phyloP scores from a whole-genome alignment of 1,140 invertebrate genomes.

The Saccostrea cuccullata region DNA sequence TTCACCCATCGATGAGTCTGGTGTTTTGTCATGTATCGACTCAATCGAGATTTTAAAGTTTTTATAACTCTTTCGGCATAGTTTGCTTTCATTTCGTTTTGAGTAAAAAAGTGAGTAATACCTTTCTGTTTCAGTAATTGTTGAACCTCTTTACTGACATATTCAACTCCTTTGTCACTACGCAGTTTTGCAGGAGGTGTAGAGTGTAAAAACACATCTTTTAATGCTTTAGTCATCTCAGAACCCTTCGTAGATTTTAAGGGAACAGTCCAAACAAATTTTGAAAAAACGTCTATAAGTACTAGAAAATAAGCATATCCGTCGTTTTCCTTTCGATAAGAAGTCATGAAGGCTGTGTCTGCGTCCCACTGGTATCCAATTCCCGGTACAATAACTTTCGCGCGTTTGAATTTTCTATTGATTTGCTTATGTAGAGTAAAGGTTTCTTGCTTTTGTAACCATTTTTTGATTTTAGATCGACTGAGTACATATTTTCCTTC shows the following conservation, averaged over 20 bases:
- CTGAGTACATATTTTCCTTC: conserved; percentile 55
- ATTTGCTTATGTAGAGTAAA: conserved; percentile 53
- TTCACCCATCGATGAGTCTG: conserved; percentile 42
- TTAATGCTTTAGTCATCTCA: conserved; percentile 34
- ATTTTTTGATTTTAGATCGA: conserved; percentile 51
- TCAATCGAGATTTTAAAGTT: conserved; percentile 40
- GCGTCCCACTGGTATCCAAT: conserved; percentile 57
- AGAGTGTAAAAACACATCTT: conserved; percentile 32
- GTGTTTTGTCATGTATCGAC: conserved; percentile 32
- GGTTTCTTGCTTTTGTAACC: conserved; percentile 51
- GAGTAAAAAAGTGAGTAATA: conserved; percentile 33
- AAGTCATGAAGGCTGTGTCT: conserved; percentile 48
- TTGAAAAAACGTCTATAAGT: conserved; percentile 47
- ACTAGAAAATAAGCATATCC: conserved; percentile 43
- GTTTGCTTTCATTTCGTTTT: conserved; percentile 42
- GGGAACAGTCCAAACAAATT: conserved; percentile 41
- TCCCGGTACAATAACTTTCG: conserved; percentile 44
- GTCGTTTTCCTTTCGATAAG: conserved; percentile 50
- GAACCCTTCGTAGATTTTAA: conserved; percentile 29
- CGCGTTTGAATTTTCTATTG: conserved; percentile 42
- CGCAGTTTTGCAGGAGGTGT: conserved; percentile 35
- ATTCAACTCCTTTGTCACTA: conserved; percentile 49
- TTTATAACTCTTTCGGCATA: conserved; percentile 44
- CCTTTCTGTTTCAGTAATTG: neutral
- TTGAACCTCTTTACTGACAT: conserved; percentile 29